phyloP scores from a whole-genome alignment of 1,140 invertebrate species.

The Tetramorium parvispinum region DNA sequence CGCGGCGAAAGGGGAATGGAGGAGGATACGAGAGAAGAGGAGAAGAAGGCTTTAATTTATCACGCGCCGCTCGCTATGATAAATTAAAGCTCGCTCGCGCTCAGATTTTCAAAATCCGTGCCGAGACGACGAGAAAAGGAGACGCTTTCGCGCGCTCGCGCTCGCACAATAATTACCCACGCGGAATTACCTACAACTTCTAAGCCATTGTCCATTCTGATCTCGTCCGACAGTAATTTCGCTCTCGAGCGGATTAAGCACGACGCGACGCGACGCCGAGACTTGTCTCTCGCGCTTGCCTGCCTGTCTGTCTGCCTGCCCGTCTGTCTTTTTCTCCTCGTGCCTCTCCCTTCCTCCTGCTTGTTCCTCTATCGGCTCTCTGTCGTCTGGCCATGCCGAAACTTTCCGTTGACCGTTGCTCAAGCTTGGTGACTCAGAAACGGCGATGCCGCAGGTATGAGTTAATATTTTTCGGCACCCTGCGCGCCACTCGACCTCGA shows the following conservation, averaged over 20 bases:
- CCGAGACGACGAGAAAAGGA: background rate
- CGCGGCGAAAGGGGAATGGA: background rate
- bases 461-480: slow-evolving; percentile 18
- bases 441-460: slow-evolving; percentile 34
- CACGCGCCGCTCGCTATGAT: slow-evolving; percentile 37
- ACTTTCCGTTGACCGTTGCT: slow-evolving; percentile 78
- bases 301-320: background rate
- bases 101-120: slow-evolving; percentile 51
- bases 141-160: slow-evolving; percentile 14
- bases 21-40: background rate
- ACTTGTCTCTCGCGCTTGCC: slow-evolving; percentile 31
- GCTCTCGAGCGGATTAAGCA: slow-evolving; percentile 47
- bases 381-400: slow-evolving; percentile 65
- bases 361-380: slow-evolving; percentile 34
- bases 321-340: background rate
- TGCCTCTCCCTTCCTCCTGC: background rate
- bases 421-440: slow-evolving; percentile 73
- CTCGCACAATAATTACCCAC: slow-evolving; percentile 45
- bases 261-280: slow-evolving; percentile 1
- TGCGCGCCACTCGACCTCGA: background rate
- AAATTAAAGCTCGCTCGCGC: slow-evolving; percentile 43
- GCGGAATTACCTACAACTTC: slow-evolving; percentile 46
- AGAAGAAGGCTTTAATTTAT: slow-evolving; percentile 54
- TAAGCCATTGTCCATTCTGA: slow-evolving; percentile 42
- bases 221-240: slow-evolving; percentile 57